These are phyloP conservation scores for Cantharis flavilabris DNA, from an alignment of 2,888 invertebrate genomes.

Conservation along the genomic window DNA sequence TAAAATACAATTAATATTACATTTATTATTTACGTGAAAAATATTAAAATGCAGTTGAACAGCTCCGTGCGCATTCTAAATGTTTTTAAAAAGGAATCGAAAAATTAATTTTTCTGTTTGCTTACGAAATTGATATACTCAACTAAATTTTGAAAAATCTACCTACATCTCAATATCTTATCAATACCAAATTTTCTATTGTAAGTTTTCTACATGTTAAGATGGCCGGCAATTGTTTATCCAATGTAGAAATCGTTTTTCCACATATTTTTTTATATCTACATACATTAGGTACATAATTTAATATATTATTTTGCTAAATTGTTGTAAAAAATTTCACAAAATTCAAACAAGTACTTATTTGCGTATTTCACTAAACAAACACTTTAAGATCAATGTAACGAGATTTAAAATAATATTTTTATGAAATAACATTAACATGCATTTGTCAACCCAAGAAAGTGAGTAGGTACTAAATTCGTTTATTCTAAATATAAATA, in stretches of 20 bases:
- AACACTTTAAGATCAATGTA: neutral
- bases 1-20: neutral
- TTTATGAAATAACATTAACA: neutral
- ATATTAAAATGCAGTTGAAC: neutral
- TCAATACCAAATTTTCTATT: neutral
- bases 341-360: neutral
- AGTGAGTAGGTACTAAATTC: neutral
- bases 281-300: neutral
- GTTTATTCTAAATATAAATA: neutral
- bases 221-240: slow-evolving; percentile 32
- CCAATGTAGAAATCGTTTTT: neutral
- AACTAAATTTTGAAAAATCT: neutral
- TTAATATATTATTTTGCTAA: neutral
- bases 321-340: neutral
- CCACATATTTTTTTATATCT: neutral
- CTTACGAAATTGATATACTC: neutral
- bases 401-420: neutral
- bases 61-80: neutral
- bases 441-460: neutral
- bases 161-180: neutral
- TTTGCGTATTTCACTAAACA: neutral
- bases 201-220: slow-evolving; percentile 11
- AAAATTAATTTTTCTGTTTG: neutral
- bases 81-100: neutral
- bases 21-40: neutral